A percentile compares a stretch with the other conserved stretches of the same genome.
Evolutionary conservation across 2,797 vertebrate species (phyloP).

Genomic region (Sebastiscus tertius): DNA sequence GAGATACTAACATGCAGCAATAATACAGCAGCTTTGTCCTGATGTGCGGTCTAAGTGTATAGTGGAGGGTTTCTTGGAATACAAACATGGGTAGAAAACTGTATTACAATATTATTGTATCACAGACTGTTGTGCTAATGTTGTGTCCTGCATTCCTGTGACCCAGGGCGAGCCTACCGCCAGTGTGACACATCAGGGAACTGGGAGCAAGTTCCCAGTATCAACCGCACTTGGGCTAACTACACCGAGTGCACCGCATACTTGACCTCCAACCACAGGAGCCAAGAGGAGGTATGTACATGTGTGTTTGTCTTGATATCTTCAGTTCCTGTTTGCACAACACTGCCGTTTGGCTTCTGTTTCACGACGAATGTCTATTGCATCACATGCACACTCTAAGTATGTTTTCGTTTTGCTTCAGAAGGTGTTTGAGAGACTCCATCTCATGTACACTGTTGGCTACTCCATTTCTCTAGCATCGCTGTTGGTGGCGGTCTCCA

Average conservation of each 20-base stretch:
- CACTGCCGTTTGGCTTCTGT: background rate
- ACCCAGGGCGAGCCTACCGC: constrained; percentile 87
- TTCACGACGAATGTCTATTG: background rate
- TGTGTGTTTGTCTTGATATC: background rate
- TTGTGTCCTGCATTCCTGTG: background rate
- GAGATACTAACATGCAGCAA: background rate
- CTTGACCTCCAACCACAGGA: constrained; percentile 81
- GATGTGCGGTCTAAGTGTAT: background rate
- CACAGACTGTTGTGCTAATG: background rate
- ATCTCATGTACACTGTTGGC: constrained; percentile 91
- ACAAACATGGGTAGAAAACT: background rate
- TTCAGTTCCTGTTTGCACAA: background rate
- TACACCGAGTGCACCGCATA: constrained; percentile 90
- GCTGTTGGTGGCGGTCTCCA: constrained; percentile 86
- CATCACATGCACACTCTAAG: background rate
- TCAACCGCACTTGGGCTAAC: constrained; percentile 94
- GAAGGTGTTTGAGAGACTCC: constrained; percentile 91
- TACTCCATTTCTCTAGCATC: constrained; percentile 91
- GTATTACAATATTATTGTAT: background rate
- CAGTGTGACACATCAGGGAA: constrained; percentile 83
- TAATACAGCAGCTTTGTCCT: background rate
- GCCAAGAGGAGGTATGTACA: constrained; percentile 83
- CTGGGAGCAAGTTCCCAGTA: constrained; percentile 86
- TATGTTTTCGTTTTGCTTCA: constrained; percentile 63
- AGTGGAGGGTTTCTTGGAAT: background rate